phyloP scores from a whole-genome alignment of 2,113 vertebrate genomes.

The Bufo gargarizans region DNA sequence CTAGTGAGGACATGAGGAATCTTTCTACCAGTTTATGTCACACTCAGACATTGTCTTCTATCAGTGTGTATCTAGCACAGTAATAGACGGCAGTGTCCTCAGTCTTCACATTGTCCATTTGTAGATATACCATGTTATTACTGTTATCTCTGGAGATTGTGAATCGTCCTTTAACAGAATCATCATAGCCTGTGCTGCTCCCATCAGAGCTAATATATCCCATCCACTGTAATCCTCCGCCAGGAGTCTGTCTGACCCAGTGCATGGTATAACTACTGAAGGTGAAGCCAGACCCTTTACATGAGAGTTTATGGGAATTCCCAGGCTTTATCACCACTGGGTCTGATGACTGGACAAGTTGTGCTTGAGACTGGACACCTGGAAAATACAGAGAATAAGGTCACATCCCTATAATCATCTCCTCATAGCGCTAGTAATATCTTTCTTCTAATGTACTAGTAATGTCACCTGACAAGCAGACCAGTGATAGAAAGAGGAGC shows the following conservation, averaged over 20 bases:
- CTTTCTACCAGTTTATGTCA: neutral
- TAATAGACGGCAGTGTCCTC: too few relatives aligned
- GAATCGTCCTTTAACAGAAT: slow-evolving; percentile 57
- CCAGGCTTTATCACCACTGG: too few relatives aligned
- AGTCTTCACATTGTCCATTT: too few relatives aligned
- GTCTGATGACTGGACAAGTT: slow-evolving; percentile 9
- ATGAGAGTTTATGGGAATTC: too few relatives aligned
- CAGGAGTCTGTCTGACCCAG: neutral
- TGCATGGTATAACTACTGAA: slow-evolving; percentile 20
- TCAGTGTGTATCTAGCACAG: too few relatives aligned
- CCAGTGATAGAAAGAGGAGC: neutral
- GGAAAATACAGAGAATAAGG: neutral
- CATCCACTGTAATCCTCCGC: neutral
- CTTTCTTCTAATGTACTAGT: too few relatives aligned
- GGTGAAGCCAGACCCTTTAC: neutral
- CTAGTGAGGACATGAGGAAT: neutral
- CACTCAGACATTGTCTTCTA: too few relatives aligned
- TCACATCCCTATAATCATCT: neutral
- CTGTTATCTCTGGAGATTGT: slow-evolving; percentile 46
- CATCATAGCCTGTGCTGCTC: slow-evolving; percentile 30
- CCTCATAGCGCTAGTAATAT: too few relatives aligned
- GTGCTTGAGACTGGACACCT: slow-evolving; percentile 37
- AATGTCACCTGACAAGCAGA: neutral
- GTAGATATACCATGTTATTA: neutral
- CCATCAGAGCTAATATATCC: slow-evolving; percentile 12